A percentile compares a stretch with the other conserved stretches of the same genome.
Evolutionary conservation across 2,797 vertebrate species (phyloP).

Genomic region (Syncerus caffer): DNA sequence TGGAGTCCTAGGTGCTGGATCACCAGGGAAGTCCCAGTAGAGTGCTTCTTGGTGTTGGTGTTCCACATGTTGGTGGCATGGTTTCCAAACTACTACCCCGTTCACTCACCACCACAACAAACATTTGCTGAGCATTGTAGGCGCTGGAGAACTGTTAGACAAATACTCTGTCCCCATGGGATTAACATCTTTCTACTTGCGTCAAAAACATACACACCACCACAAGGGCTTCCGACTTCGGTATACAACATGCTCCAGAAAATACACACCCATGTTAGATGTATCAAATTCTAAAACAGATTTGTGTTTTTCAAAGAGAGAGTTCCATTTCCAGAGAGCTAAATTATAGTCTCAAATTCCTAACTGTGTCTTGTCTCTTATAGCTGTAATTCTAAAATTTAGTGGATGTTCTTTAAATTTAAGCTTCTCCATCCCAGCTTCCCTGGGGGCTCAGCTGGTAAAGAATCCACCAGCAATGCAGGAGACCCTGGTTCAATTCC

Average conservation of each 20-base stretch:
- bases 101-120: background rate
- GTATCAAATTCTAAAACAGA: background rate
- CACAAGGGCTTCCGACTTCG: background rate
- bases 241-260: background rate
- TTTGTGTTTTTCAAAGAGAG: background rate
- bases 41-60: background rate
- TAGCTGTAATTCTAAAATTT: background rate
- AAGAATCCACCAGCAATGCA: background rate
- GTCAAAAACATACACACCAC: background rate
- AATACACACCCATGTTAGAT: background rate
- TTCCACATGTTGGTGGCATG: too few relatives aligned
- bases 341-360: conserved; percentile 4
- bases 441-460: background rate
- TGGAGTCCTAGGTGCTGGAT: background rate
- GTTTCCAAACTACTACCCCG: background rate
- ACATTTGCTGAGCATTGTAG: background rate
- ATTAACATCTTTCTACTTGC: background rate
- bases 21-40: background rate
- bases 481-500: background rate
- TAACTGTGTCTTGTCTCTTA: background rate
- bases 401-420: background rate
- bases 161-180: background rate
- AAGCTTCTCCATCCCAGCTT: background rate
- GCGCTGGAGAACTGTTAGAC: background rate
- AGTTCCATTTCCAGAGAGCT: background rate